These are phyloP conservation scores for Solenopsis invicta DNA, from an alignment of 1,140 invertebrate genomes.

Conservation along the genomic window DNA sequence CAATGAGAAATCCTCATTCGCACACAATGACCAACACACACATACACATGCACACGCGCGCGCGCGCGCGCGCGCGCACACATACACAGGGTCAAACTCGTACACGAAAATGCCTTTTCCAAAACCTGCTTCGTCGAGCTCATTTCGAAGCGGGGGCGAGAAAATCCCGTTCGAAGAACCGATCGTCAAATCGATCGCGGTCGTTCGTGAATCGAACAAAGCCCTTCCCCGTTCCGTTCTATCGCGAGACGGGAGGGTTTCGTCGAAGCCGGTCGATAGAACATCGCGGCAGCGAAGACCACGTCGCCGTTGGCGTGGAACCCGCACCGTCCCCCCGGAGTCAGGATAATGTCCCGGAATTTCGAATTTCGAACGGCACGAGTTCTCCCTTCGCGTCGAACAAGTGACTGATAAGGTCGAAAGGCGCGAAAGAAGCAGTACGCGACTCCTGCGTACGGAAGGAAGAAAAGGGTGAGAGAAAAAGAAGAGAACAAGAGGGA, in stretches of 20 bases:
- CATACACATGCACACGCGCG: not conserved
- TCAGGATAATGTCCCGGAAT: not conserved
- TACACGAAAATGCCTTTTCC: not conserved
- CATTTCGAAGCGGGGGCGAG: not conserved
- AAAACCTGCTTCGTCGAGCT: not conserved
- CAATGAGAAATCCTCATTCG: not conserved
- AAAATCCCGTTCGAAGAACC: not conserved
- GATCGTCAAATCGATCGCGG: not conserved
- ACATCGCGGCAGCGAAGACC: not conserved
- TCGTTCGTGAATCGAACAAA: constrained; percentile 14
- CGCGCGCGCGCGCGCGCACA: not conserved
- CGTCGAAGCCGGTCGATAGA: constrained; percentile 67
- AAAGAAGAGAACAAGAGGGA: not conserved
- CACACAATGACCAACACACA: not conserved
- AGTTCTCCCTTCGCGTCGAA: constrained; percentile 5
- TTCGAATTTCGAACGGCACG: constrained; percentile 63
- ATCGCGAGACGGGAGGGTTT: not conserved
- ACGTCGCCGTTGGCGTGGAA: not conserved
- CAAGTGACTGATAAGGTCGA: constrained; percentile 28
- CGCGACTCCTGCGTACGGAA: not conserved
- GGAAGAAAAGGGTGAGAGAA: not conserved
- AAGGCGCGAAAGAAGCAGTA: not conserved
- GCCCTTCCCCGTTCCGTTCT: not conserved
- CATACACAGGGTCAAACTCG: not conserved
- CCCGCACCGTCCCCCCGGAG: too few species aligned